These are phyloP conservation scores for Aphelocoma californica DNA, from an alignment of 2,797 vertebrate species.

Conservation along the genomic window DNA sequence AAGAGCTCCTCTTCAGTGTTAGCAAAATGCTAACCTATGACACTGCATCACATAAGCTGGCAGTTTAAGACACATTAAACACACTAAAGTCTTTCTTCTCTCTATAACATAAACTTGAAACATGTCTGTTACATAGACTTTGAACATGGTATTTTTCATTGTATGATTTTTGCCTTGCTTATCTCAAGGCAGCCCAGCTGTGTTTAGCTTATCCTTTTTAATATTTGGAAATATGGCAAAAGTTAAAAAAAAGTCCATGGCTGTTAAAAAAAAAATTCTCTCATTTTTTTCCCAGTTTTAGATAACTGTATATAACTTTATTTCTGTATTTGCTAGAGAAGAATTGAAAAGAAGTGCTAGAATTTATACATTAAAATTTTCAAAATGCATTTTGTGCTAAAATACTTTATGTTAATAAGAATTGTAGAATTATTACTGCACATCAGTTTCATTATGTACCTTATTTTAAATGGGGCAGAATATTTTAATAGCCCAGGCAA, in stretches of 20 bases:
- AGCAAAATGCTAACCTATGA: constrained; percentile 10
- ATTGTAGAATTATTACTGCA: constrained; percentile 67
- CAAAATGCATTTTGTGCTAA: constrained; percentile 58
- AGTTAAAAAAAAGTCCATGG: not conserved
- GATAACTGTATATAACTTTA: not conserved
- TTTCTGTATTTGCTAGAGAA: constrained; percentile 15
- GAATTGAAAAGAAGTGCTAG: constrained; percentile 21
- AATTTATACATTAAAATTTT: constrained; percentile 52
- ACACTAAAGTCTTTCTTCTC: not conserved
- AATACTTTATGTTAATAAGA: constrained; percentile 58
- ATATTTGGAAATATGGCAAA: not conserved
- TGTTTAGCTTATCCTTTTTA: not conserved
- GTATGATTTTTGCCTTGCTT: not conserved
- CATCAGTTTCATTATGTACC: constrained; percentile 62
- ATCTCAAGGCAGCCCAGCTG: not conserved
- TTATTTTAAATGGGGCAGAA: constrained; percentile 73
- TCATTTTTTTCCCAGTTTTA: not conserved
- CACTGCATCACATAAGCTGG: constrained; percentile 29
- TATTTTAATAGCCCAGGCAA: constrained; percentile 73
- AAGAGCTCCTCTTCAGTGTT: constrained; percentile 25
- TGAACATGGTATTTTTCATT: not conserved
- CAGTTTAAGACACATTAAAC: constrained; percentile 22
- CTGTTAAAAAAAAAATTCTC: not conserved
- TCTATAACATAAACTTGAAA: not conserved
- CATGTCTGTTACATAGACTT: not conserved